Evolutionary conservation across 92 coral and sea anemone genomes (phyloP).

Genomic region (Epizoanthus illoricatus): DNA sequence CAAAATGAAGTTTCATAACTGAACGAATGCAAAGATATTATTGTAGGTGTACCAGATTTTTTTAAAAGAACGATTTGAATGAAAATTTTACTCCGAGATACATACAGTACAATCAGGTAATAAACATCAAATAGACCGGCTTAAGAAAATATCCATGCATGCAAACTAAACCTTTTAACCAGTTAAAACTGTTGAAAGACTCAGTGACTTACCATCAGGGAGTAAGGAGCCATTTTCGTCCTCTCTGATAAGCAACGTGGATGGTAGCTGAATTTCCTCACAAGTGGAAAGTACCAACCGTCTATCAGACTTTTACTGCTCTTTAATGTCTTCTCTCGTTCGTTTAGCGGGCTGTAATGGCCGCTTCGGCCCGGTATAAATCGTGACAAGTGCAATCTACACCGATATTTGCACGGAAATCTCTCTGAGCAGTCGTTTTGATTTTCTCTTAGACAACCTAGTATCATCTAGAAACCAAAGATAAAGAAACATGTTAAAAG

Average conservation of each 20-base stretch:
- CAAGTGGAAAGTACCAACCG: slow-evolving; percentile 51
- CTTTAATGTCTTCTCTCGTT: slow-evolving; percentile 34
- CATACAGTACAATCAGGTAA: too few relatives aligned
- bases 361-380: slow-evolving; percentile 46
- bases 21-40: too few relatives aligned
- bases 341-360: slow-evolving; percentile 45
- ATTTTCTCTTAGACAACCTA: not conserved
- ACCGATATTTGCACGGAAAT: not conserved
- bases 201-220: not conserved
- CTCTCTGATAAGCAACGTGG: slow-evolving; percentile 14
- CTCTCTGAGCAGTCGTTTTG: not conserved
- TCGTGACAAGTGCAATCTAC: slow-evolving; percentile 8
- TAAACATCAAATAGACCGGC: too few relatives aligned
- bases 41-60: too few relatives aligned
- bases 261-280: slow-evolving; percentile 13
- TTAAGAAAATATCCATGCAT: too few relatives aligned
- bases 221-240: not conserved
- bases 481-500: too few relatives aligned
- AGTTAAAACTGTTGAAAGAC: too few relatives aligned
- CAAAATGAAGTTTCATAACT: too few relatives aligned
- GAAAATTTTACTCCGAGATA: too few relatives aligned
- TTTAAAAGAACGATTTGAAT: too few relatives aligned
- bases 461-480: not conserved
- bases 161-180: too few relatives aligned
- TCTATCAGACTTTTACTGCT: slow-evolving; percentile 34